phyloP scores from a whole-genome alignment of 23 tunicate genomes.

The Trididemnum clinides region DNA sequence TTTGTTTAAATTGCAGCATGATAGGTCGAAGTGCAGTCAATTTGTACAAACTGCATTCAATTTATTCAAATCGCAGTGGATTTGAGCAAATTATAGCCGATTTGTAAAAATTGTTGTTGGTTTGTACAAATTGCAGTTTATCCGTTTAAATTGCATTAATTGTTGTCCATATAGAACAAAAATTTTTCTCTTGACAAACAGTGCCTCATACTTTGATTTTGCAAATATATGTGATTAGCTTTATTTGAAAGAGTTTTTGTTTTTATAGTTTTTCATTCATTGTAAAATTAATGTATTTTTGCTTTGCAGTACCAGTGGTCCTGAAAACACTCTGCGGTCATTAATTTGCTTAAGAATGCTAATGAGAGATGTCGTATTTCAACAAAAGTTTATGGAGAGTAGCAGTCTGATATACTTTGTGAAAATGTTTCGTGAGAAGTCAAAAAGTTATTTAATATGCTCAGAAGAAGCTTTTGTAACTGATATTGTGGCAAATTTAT shows the following conservation, averaged over 20 bases:
- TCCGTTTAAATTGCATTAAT: too few relatives aligned
- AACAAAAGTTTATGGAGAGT: slow-evolving; percentile 41
- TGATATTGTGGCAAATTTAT: slow-evolving; percentile 56
- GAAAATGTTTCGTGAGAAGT: slow-evolving; percentile 52
- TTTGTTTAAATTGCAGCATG: too few relatives aligned
- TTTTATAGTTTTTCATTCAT: too few relatives aligned
- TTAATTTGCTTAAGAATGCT: slow-evolving; percentile 72
- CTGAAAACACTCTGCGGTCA: slow-evolving; percentile 41
- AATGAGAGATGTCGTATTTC: slow-evolving; percentile 66
- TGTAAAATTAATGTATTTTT: neutral
- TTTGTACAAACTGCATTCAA: too few relatives aligned
- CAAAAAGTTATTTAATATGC: slow-evolving; percentile 55
- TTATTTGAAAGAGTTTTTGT: neutral
- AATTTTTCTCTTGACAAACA: neutral
- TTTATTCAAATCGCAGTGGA: too few relatives aligned
- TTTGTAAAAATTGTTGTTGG: too few relatives aligned
- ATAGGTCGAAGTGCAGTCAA: too few relatives aligned
- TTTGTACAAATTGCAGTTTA: too few relatives aligned
- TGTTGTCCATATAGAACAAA: too few relatives aligned
- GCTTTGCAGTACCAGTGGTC: neutral
- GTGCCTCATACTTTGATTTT: neutral
- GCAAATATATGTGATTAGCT: neutral
- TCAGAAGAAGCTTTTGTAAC: slow-evolving; percentile 54
- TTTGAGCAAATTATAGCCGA: too few relatives aligned
- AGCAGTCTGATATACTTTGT: slow-evolving; percentile 44